Percentiles rank a stretch among this genome's conserved stretches.
Evolutionary conservation across 2,888 invertebrate species (phyloP).

Genomic region (Cheilosia soror): DNA sequence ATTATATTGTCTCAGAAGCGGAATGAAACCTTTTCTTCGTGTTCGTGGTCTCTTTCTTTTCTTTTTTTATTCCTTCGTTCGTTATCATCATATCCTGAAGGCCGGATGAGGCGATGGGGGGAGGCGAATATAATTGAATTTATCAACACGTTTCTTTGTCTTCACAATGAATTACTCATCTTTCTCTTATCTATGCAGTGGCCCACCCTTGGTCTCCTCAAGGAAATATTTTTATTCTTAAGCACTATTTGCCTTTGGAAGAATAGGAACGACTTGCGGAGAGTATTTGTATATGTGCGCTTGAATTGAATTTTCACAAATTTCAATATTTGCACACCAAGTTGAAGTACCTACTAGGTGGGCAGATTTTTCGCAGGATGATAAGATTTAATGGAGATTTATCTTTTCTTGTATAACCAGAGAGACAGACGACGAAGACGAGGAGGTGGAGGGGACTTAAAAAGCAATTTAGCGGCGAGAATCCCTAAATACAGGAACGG

Average conservation of each 20-base stretch:
- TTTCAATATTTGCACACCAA: constrained; percentile 74
- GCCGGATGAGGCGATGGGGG: constrained; percentile 47
- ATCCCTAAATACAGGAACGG: constrained; percentile 20
- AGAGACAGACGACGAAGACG: not conserved
- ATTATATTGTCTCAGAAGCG: constrained; percentile 73
- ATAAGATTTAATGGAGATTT: constrained; percentile 72
- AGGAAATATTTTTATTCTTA: constrained; percentile 45
- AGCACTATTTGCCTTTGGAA: constrained; percentile 60
- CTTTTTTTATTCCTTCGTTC: constrained; percentile 23
- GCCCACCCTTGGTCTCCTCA: constrained; percentile 8
- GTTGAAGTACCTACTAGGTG: constrained; percentile 37
- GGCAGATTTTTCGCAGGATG: constrained; percentile 65
- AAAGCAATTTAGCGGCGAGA: constrained; percentile 64
- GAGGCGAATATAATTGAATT: constrained; percentile 72
- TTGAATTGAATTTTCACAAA: constrained; percentile 75
- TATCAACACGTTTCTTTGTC: constrained; percentile 75
- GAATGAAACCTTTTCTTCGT: constrained; percentile 66
- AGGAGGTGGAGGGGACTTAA: constrained; percentile 44
- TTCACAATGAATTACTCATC: constrained; percentile 75
- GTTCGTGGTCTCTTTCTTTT: constrained; percentile 56
- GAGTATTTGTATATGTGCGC: constrained; percentile 72
- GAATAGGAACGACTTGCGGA: constrained; percentile 46
- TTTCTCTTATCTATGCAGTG: constrained; percentile 54
- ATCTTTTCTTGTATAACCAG: constrained; percentile 43
- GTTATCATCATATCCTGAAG: constrained; percentile 60